Evolutionary conservation across 30 jellyfish, hydroid and myxozoan genomes (phyloP).

Genomic region (Cassiopea andromeda): DNA sequence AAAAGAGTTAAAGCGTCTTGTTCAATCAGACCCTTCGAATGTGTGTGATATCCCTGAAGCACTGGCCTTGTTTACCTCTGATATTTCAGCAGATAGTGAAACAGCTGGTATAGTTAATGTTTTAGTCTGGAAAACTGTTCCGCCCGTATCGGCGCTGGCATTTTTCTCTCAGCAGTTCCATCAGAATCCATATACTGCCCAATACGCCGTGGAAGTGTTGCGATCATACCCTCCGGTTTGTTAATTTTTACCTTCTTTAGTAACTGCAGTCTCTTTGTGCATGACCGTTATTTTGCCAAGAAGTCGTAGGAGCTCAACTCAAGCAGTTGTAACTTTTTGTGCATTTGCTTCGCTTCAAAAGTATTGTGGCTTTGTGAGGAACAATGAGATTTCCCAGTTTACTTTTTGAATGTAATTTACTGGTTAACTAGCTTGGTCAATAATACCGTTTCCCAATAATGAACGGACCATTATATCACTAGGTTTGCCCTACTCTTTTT

Average conservation of each 20-base stretch:
- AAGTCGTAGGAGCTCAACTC: no score
- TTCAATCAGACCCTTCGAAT: constrained; percentile 78
- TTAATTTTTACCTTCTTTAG: background rate
- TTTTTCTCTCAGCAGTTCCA: constrained; percentile 94
- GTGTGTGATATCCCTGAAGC: constrained; percentile 96
- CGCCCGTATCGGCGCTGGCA: constrained; percentile 96
- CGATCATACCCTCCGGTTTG: constrained; percentile 95
- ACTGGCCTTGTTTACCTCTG: constrained; percentile 75
- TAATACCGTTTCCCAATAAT: no score
- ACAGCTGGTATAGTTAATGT: constrained; percentile 77
- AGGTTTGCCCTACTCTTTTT: no score
- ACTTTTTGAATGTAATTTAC: no score
- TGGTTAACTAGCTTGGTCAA: no score
- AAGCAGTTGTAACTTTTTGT: no score
- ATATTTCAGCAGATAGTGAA: constrained; percentile 66
- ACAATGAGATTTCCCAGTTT: no score
- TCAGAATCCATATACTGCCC: constrained; percentile 94
- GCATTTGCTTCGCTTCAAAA: no score
- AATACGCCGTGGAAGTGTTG: constrained; percentile 92
- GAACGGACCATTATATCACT: no score
- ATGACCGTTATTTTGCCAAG: no score
- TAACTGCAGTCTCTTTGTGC: no score
- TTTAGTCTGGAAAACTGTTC: constrained; percentile 88
- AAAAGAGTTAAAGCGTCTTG: constrained; percentile 88
- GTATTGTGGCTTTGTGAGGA: no score